These are phyloP conservation scores for Uria aalge DNA, from an alignment of 2,113 vertebrate genomes.

Conservation along the genomic window DNA sequence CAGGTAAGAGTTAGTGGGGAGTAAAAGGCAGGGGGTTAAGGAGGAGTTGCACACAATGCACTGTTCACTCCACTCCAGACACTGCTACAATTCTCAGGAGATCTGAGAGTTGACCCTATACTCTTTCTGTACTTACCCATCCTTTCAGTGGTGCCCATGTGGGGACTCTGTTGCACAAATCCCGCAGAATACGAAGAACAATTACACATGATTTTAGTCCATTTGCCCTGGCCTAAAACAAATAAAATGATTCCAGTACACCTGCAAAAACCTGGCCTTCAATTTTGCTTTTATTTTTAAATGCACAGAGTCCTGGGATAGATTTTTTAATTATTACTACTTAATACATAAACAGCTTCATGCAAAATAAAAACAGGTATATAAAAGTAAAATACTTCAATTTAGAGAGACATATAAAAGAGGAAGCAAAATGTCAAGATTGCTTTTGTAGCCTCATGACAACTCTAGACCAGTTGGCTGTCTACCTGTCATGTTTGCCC, in stretches of 20 bases:
- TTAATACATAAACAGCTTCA: slow-evolving; percentile 67
- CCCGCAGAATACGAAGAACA: slow-evolving; percentile 95
- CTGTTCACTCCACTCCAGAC: not conserved
- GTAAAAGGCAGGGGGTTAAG: not conserved
- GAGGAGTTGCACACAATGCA: not conserved
- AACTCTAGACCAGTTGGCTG: slow-evolving; percentile 47
- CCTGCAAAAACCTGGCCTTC: slow-evolving; percentile 57
- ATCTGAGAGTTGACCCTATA: not conserved
- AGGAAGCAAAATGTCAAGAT: slow-evolving; percentile 75
- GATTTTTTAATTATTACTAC: slow-evolving; percentile 50
- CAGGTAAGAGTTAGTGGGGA: not conserved
- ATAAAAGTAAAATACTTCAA: slow-evolving; percentile 12
- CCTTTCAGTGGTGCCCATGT: slow-evolving; percentile 97
- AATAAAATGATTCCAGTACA: slow-evolving; percentile 76
- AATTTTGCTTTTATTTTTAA: slow-evolving; percentile 59
- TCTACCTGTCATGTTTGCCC: slow-evolving; percentile 27
- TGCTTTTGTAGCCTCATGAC: slow-evolving; percentile 86
- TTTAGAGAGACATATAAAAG: slow-evolving; percentile 60
- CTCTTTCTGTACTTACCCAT: slow-evolving; percentile 88
- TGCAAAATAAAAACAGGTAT: slow-evolving; percentile 66
- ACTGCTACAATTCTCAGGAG: not conserved
- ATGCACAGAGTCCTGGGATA: slow-evolving; percentile 66
- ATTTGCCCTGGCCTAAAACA: slow-evolving; percentile 95
- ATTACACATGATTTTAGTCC: slow-evolving; percentile 99
- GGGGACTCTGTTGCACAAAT: slow-evolving; percentile 98